Evolutionary conservation across 2,797 vertebrate species (phyloP), one percentile per base, ranked within the genome.

Genomic region (Gymnopithys bicolor): DNA sequence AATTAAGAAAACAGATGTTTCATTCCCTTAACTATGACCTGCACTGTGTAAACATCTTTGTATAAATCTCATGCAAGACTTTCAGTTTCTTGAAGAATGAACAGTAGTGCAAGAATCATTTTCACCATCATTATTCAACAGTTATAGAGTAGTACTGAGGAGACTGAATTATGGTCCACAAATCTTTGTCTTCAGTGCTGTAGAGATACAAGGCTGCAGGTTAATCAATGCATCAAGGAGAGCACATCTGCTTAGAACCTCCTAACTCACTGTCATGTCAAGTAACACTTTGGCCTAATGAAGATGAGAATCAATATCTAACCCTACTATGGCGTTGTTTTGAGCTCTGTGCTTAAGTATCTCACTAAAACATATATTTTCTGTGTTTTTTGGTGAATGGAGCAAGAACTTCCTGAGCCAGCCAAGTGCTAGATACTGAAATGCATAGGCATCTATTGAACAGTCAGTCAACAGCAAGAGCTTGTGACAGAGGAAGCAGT

Each of bases 41-140:
- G 5, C 9, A 22, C 23, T 64, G 7, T 67, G 25, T n/a, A 30
- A 16, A 24, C 7, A 35, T 28, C 27, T 75, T 49, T 49, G 19
- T 37, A 51, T 22, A 19, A 5, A 32, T 37, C 35, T 74, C 9
- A 46, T 49, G 28, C 11, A 74, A 86, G 52, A 14, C 41, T 78
- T 76, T 13, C 52, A 25, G 7, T 32, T 88, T 84, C 48, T 59
- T 46, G 24, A 84, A 86, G n/a, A 89, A 69, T 71, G 79, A 62
- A 51, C 17, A 17, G 21, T n/a, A 52, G 27, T 0, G 0, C 25
- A 76, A 52, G 24, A 30, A 49, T 53, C 0, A 3, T 60, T 58
- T 79, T 81, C 51, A n/a, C 33, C 33, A 35, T 28, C 12, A 9
- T 32, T 58, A 59, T 5, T 48, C 51, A 48, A 49, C 12, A 64